Evolutionary conservation across 1,140 invertebrate species (phyloP).

Genomic region (Lasioglossum baleicum): DNA sequence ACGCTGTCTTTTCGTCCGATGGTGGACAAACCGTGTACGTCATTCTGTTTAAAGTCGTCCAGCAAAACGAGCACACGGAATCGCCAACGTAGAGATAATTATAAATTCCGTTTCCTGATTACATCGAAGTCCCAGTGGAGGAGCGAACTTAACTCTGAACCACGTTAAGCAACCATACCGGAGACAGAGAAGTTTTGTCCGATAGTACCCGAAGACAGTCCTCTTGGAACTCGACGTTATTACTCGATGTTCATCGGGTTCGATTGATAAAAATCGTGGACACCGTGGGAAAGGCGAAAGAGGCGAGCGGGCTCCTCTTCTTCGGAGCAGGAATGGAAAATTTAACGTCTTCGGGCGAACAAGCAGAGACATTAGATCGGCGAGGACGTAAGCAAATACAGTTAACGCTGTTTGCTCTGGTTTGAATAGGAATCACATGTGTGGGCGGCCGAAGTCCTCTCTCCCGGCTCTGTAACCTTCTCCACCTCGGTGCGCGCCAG

Average conservation of each 20-base stretch:
- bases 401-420: conserved; percentile 75
- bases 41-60: background rate
- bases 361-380: conserved; percentile 69
- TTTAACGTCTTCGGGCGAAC: conserved; percentile 49
- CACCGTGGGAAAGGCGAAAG: too few species aligned
- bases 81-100: conserved; percentile 62
- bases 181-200: conserved; percentile 66
- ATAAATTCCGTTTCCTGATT: conserved; percentile 68
- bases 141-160: conserved; percentile 54
- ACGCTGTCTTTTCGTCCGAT: too few species aligned
- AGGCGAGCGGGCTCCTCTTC: background rate
- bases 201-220: background rate
- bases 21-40: conserved; percentile 10
- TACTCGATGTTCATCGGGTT: background rate
- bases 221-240: background rate
- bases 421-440: conserved; percentile 71
- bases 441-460: conserved; percentile 53
- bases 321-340: conserved; percentile 33
- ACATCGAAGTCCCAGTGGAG: conserved; percentile 54
- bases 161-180: conserved; percentile 34
- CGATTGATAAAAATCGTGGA: background rate
- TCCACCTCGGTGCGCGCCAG: conserved; percentile 47
- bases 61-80: conserved; percentile 27
- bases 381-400: conserved; percentile 74
- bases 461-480: conserved; percentile 41